phyloP scores from a whole-genome alignment of 2,797 vertebrate genomes.

The Babyrousa celebensis region DNA sequence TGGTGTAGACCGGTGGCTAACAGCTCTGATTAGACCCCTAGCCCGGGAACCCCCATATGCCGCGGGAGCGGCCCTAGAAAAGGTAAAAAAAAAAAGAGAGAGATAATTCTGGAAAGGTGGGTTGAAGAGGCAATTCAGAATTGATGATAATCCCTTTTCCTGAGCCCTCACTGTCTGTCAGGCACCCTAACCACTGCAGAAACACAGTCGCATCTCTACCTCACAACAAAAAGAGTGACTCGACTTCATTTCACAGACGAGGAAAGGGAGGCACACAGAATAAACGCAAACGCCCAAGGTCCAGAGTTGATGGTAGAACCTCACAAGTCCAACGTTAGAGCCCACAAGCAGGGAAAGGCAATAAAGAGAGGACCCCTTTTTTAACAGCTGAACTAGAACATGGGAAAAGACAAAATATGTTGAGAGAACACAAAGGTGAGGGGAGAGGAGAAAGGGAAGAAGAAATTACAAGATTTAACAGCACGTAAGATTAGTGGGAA shows the following conservation, averaged over 20 bases:
- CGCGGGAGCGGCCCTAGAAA: no score
- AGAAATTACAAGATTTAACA: neutral
- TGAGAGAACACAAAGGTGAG: neutral
- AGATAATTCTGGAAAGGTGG: neutral
- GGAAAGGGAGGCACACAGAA: neutral
- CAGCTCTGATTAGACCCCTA: no score
- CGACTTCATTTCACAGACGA: neutral
- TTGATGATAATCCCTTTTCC: neutral
- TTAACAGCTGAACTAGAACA: neutral
- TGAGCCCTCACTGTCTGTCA: neutral
- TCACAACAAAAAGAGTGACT: neutral
- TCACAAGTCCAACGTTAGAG: neutral
- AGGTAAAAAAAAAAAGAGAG: neutral
- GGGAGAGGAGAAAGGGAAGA: neutral
- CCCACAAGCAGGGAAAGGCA: no score
- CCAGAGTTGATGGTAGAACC: neutral
- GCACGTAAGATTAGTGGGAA: neutral
- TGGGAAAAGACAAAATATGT: neutral
- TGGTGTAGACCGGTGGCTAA: no score
- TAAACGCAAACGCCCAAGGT: neutral
- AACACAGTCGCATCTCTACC: neutral
- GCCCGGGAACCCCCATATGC: no score
- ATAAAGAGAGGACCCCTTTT: neutral
- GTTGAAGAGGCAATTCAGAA: neutral
- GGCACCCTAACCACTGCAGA: neutral